These are phyloP conservation scores for Epinephelus cyanopodus DNA, from an alignment of 2,113 vertebrate species.

Conservation along the genomic window DNA sequence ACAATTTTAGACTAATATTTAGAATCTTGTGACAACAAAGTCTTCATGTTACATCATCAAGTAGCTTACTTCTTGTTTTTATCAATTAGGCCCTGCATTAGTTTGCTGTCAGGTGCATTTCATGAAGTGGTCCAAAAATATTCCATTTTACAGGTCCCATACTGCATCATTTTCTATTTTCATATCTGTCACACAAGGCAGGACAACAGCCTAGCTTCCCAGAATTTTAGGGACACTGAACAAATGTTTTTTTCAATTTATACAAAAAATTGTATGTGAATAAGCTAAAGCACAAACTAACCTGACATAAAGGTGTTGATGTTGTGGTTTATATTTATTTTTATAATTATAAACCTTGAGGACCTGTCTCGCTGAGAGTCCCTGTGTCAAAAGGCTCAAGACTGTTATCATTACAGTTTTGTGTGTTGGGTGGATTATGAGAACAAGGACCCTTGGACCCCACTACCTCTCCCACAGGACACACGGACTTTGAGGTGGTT, in stretches of 20 bases:
- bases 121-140: not conserved
- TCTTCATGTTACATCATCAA: not conserved
- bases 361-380: not conserved
- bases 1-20: no score
- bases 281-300: not conserved
- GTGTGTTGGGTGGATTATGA: not conserved
- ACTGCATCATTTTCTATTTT: not conserved
- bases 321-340: no score
- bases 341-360: not conserved
- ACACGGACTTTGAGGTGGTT: no score
- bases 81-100: no score
- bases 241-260: not conserved
- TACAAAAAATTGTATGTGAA: not conserved
- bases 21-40: not conserved
- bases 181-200: not conserved
- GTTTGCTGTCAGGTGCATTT: not conserved
- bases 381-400: not conserved
- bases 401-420: not conserved
- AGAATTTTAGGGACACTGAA: not conserved
- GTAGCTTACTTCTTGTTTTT: not conserved
- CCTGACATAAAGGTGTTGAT: not conserved
- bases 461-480: no score
- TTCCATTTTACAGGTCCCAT: not conserved
- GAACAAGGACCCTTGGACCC: no score
- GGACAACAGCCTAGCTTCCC: no score